phyloP scores from a whole-genome alignment of 2,113 vertebrate genomes.

The Junco hyemalis region DNA sequence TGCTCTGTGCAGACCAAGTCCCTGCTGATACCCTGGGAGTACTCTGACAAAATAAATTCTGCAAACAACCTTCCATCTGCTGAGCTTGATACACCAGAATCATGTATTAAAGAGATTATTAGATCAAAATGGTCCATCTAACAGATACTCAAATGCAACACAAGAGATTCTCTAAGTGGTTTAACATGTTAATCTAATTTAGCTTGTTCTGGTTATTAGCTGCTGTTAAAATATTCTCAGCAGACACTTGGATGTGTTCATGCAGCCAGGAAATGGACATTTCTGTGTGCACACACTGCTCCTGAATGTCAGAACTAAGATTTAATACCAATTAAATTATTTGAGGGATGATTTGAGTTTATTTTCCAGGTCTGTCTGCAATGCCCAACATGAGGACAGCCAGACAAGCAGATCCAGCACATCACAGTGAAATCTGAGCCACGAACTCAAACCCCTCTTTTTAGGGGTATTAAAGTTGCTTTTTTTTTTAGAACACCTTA shows the following conservation, averaged over 20 bases:
- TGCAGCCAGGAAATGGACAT: not conserved
- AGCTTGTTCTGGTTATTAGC: not conserved
- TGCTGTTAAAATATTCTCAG: not conserved
- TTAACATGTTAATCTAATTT: conserved; percentile 22
- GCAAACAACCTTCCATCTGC: not conserved
- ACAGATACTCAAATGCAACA: not conserved
- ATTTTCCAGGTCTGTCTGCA: not conserved
- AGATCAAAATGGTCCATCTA: not conserved
- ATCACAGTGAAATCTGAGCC: not conserved
- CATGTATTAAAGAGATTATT: not conserved
- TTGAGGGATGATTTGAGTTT: not conserved
- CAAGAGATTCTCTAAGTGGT: not conserved
- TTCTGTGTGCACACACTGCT: not conserved
- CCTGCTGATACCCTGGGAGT: not conserved
- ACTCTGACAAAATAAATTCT: not conserved
- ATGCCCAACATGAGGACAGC: not conserved
- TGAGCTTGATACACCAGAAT: not conserved
- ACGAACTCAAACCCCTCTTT: not conserved
- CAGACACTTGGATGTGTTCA: not conserved
- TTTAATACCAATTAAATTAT: not conserved
- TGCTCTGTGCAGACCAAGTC: not conserved
- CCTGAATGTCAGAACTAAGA: not conserved
- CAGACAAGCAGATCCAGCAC: not conserved
- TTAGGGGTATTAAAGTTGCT: not conserved
- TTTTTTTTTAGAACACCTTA: not conserved